Percentiles rank a stretch among this genome's conserved stretches.
Conservation (phyloP, 2,113 vertebrate genomes). For the Azemiops feae region DNA sequence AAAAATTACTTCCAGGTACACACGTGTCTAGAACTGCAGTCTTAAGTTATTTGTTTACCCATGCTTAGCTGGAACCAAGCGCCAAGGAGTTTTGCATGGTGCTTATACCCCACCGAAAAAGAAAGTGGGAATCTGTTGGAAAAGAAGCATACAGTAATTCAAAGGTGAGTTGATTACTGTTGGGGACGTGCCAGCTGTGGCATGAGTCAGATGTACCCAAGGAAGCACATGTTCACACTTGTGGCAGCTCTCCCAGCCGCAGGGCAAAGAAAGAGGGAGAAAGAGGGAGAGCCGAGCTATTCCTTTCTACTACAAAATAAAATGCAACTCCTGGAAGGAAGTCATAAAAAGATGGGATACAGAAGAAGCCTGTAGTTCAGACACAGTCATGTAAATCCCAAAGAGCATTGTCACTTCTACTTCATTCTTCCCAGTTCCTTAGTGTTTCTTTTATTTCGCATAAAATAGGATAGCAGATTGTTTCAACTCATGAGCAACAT, state of each 20-base stretch:
- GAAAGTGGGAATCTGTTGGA: neutral
- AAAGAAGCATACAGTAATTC: neutral
- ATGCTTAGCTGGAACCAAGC: neutral
- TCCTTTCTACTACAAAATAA: neutral
- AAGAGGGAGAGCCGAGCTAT: neutral
- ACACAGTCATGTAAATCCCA: neutral
- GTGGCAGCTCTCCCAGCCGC: neutral
- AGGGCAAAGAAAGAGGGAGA: constrained; percentile 3
- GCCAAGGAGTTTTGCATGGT: neutral
- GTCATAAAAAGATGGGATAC: neutral
- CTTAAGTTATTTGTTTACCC: neutral
- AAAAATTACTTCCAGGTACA: neutral
- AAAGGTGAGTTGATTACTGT: neutral
- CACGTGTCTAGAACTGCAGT: neutral
- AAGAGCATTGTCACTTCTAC: neutral
- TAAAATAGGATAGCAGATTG: neutral
- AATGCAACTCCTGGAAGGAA: neutral
- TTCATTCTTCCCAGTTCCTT: too few species aligned
- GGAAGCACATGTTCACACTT: constrained; percentile 21
- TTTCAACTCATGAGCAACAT: neutral
- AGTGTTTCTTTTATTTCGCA: neutral
- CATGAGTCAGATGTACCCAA: constrained; percentile 6
- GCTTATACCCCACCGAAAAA: neutral
- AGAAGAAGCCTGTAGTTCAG: neutral
- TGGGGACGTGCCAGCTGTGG: neutral